Base-by-base conservation (phyloP, 2,797 vertebrate species). In the Anolis apletophallus region DNA sequence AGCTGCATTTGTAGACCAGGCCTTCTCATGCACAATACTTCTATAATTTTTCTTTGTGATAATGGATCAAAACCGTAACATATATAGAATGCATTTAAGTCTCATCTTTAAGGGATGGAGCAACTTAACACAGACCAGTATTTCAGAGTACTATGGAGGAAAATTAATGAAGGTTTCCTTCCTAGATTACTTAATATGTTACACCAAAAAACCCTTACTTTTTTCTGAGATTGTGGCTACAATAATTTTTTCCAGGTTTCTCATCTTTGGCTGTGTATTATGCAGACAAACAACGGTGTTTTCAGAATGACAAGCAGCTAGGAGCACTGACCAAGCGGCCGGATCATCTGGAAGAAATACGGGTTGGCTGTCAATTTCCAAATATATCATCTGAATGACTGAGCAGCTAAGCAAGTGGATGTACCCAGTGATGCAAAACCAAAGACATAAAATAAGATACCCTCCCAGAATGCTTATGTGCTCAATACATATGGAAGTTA, bases 271-370 rank as follows among this genome's bases (percentile, higher is more conserved):
- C 88, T 96, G 90, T 83, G 95, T 93, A 40, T 96, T 96, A 64
- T 94, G 96, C 1, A 99, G 96, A 83, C 95, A 93, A 85, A 94
- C 97, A 79, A 97, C 81, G 0, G 97, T 97, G 91, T 98, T 97
- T 93, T 99, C 98, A 40, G 97, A 97, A 92, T 99, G 96, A 95
- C 98, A 99, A 81, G 98, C 98, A 86, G 98, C 98, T 98, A 99
- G 98, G 80, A 99, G 95, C 78, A 97, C 98, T 0, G 98, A 97
- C 99, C 99, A 99, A 26, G 97, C 95, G 83, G 96, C 97, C 75
- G 98, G 97, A 93, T 99, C 98, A 94, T 98, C 99, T 99, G 91
- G 78, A 91, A 88, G 14, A 90, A 69, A 90, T 89, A 85, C 7
- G 1, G 26, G 12, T 69, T 76, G 29, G 72, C 50, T 55, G 75